Conservation (phyloP, 2,888 invertebrate species). For the Hedychridium roseum region DNA sequence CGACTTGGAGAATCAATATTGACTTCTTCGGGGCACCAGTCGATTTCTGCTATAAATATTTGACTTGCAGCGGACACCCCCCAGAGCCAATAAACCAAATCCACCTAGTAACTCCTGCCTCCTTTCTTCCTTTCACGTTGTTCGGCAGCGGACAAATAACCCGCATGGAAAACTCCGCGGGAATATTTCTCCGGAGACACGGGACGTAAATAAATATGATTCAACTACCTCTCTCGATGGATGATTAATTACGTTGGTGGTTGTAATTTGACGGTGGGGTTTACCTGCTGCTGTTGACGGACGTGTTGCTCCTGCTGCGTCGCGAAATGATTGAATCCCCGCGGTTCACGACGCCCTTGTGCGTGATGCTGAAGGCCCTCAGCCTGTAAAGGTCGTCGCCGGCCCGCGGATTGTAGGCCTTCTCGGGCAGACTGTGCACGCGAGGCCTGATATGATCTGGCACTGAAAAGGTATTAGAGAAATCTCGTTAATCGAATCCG, state of each 20-base stretch:
- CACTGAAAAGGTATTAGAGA: constrained; percentile 71
- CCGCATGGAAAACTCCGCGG: no score
- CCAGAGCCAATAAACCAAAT: no score
- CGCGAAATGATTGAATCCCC: constrained; percentile 89
- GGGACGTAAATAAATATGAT: no score
- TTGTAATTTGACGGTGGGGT: no score
- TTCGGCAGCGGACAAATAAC: no score
- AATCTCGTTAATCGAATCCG: neutral
- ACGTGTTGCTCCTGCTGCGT: constrained; percentile 85
- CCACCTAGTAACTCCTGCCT: no score
- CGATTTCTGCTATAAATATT: constrained; percentile 18
- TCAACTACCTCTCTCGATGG: no score
- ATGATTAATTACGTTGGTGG: no score
- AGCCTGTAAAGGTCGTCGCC: constrained; percentile 87
- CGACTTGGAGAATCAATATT: constrained; percentile 19
- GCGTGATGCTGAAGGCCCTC: constrained; percentile 86
- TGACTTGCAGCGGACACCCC: no score
- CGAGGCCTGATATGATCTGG: constrained; percentile 85
- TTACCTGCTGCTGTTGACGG: constrained; percentile 83
- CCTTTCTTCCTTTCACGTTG: no score
- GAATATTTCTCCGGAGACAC: no score
- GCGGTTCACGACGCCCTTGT: constrained; percentile 89
- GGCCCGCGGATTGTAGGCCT: constrained; percentile 83
- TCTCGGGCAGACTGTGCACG: constrained; percentile 86
- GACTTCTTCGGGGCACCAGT: constrained; percentile 6